These are phyloP conservation scores for Nymphalis polychloros DNA, from an alignment of 2,888 invertebrate species.

Conservation along the genomic window DNA sequence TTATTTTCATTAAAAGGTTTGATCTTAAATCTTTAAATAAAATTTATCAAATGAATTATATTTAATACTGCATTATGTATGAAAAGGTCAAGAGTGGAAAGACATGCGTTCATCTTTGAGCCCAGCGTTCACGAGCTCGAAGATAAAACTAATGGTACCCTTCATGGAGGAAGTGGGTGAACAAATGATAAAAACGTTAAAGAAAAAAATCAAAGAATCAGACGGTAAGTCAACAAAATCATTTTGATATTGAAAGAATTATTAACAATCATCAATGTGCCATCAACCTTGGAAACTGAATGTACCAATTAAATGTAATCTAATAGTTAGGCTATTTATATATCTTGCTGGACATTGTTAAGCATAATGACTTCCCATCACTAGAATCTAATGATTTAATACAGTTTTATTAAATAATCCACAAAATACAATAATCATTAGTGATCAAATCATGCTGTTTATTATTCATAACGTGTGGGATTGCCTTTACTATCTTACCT, in stretches of 20 bases:
- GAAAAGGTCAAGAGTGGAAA: slow-evolving; percentile 59
- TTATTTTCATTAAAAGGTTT: slow-evolving; percentile 67
- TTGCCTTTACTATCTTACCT: no score
- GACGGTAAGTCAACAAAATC: slow-evolving; percentile 29
- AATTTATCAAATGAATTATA: background rate
- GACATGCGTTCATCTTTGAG: slow-evolving; percentile 65
- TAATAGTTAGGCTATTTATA: no score
- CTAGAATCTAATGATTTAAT: no score
- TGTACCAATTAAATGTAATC: no score
- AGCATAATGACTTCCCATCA: no score
- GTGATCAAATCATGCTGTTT: no score
- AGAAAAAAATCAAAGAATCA: slow-evolving; percentile 44
- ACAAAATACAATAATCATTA: no score
- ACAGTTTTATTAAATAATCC: no score
- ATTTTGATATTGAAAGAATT: background rate
- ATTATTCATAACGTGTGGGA: no score
- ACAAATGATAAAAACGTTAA: slow-evolving; percentile 52
- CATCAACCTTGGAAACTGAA: no score
- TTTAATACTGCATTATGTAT: background rate
- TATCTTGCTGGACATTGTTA: no score
- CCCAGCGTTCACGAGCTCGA: slow-evolving; percentile 75
- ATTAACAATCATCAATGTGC: background rate
- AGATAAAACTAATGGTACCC: slow-evolving; percentile 66
- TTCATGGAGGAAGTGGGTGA: slow-evolving; percentile 63
- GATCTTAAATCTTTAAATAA: background rate